Base-by-base conservation (phyloP, 1,140 invertebrate genomes). In the Temnothorax longispinosus region DNA sequence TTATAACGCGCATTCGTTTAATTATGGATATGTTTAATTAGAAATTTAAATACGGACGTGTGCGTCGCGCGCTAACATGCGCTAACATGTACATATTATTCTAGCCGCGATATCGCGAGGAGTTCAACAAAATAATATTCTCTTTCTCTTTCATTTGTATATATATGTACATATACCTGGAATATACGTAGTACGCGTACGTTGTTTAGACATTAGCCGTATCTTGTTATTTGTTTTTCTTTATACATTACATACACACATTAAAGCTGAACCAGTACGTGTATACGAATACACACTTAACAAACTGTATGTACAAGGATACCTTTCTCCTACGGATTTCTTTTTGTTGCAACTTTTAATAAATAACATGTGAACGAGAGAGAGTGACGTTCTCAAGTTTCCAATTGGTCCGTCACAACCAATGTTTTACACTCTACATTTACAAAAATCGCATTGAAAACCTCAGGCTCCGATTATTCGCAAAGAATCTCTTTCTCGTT, bases 241-340 rank as follows among this genome's bases (percentile, higher is more conserved):
- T 90, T 88, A 87, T 91, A 88, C 81, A 89, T 89, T 91, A 90
- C 77, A 87, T 91, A 76, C 52, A 76, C 87, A 88, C 82, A 80
- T 91, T 88, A 90, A 90, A 92, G 82, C 91, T 92, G 72, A 27
- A 85, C 54, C 67, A 85, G 88, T 72, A 74, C 75, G 81, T 87
- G 69, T 88, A 89, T 82, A 90, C 50, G 64, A 69, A 87, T 88
- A 87, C 82, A 92, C 88, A 80, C 86, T 52, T 91, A 90, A 88
- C 52, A 65, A 81, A 88, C 67, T 74, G 44, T 92, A 92, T 92
- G 56, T 92, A 92, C 88, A 92, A 86, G 84, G 82, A 90, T 62
- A 62, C 52, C 78, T 62, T 32, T 65, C 32, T 72, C 41, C 58
- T 21, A n/a, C 15, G 38, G 44, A 54, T 69, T 1, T 27, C 27